Conservation (phyloP, 2,797 vertebrate species). For the Heterohyrax brucei region DNA sequence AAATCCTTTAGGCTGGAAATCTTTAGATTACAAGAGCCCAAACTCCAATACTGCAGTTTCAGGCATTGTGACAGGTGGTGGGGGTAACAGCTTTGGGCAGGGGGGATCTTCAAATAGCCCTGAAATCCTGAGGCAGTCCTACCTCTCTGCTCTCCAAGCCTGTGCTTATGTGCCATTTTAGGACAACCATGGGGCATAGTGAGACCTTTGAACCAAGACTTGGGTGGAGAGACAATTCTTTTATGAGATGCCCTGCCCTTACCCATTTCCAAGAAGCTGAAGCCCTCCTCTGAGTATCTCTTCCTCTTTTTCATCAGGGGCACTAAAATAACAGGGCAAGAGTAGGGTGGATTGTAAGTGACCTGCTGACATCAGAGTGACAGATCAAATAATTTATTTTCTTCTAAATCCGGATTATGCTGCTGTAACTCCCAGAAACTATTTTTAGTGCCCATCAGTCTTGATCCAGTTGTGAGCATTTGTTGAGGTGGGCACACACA, state of each 20-base stretch:
- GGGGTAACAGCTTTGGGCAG: neutral
- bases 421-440: slow-evolving; percentile 76
- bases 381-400: slow-evolving; percentile 84
- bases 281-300: neutral
- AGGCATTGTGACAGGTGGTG: neutral
- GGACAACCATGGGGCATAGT: neutral
- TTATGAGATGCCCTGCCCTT: neutral
- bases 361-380: slow-evolving; percentile 81
- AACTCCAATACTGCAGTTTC: neutral
- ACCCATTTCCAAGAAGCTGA: neutral
- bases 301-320: neutral
- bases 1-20: slow-evolving; percentile 66
- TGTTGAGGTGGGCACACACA: neutral
- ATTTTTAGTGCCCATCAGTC: slow-evolving; percentile 73
- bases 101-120: neutral
- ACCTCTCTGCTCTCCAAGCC: neutral
- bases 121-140: neutral
- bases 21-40: slow-evolving; percentile 50
- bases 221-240: neutral
- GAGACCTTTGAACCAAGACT: neutral
- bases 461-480: slow-evolving; percentile 63
- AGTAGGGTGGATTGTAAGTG: slow-evolving; percentile 72
- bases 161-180: neutral
- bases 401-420: slow-evolving; percentile 87
- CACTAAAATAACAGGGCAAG: slow-evolving; percentile 54